Base-by-base conservation (phyloP, 2,797 vertebrate genomes). In the Anguilla obscura region DNA sequence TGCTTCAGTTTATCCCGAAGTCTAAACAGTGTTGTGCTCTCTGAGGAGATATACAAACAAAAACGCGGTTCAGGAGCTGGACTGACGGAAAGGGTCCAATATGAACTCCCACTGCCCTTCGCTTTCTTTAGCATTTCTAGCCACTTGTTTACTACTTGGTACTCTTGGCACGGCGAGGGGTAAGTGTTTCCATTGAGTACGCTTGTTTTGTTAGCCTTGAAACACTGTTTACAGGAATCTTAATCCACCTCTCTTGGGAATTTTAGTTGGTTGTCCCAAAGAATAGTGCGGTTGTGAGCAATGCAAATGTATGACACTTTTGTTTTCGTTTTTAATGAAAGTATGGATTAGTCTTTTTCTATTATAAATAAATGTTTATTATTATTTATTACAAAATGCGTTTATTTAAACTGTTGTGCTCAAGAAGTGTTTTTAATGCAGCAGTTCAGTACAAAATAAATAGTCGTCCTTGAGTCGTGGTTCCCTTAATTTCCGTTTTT, bases 101-200 rank as follows among this genome's bases (percentile, higher is more conserved):
- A 96, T 96, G 96, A 93, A 87, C 92, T 85, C 86, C 89, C 88
- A 45, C 18, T 58, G 86, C 83, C 84, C 93, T 40, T 48, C 85
- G 66, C 21, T 92, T 3, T 92, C 88, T 88, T 87, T 93, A 7
- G 89, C 93, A 93, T 93, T 96, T 93, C 92, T 95, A 58, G 52
- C 92, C 5, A 91, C 90, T 6, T 94, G 88, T 8, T 89, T 95
- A 86, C 86, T 95, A 87, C 85, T 92, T 24, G 91, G 87, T 50
- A 91, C 80, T 74, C 24, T 91, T 74, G 89, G 87, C 84, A 74
- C 87, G 7, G 93, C 90, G 85, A 93, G 90, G 84, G 94, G 95
- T 96, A 90, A 95, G 95, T 94, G 24, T 60, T 89, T 89, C 60
- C 76, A 66, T 82, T 60, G 69, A 82, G 79, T 82, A 50, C 45